phyloP scores from a whole-genome alignment of 2,888 invertebrate species.

The Apodemia hepburni region DNA sequence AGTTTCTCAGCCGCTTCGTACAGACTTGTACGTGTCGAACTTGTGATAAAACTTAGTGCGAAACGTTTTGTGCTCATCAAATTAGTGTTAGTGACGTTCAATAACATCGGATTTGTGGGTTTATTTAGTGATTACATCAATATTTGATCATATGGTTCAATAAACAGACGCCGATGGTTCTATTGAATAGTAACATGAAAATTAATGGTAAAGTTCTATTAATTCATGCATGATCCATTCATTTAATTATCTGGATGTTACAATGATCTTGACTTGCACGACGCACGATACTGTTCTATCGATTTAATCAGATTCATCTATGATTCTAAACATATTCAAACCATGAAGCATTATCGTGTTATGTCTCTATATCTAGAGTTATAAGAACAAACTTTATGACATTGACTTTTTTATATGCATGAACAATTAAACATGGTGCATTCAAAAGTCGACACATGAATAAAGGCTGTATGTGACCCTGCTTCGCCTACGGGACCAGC shows the following conservation, averaged over 20 bases:
- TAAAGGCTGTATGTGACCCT: slow-evolving; percentile 74
- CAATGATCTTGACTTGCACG: slow-evolving; percentile 75
- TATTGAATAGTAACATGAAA: slow-evolving; percentile 78
- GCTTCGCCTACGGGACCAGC: slow-evolving; percentile 77
- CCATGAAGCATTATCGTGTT: not conserved
- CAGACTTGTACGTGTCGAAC: slow-evolving; percentile 42
- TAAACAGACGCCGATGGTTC: slow-evolving; percentile 69
- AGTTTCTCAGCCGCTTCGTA: slow-evolving; percentile 51
- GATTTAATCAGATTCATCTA: slow-evolving; percentile 8
- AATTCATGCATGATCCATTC: slow-evolving; percentile 58
- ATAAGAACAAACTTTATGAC: slow-evolving; percentile 54
- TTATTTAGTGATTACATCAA: slow-evolving; percentile 46
- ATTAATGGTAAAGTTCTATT: slow-evolving; percentile 69
- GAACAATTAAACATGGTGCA: slow-evolving; percentile 71
- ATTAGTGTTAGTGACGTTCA: slow-evolving; percentile 67
- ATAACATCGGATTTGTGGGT: slow-evolving; percentile 47
- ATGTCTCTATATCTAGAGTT: not conserved
- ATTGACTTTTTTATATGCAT: slow-evolving; percentile 66
- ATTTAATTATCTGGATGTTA: slow-evolving; percentile 57
- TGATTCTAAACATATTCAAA: not conserved
- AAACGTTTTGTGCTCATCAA: slow-evolving; percentile 42
- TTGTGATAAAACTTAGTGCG: slow-evolving; percentile 64
- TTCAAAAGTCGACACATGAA: slow-evolving; percentile 65
- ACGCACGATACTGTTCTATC: slow-evolving; percentile 43
- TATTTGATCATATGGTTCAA: slow-evolving; percentile 40